Evolutionary conservation across 2,888 invertebrate species (phyloP).

Genomic region (Bombyx huttoni): DNA sequence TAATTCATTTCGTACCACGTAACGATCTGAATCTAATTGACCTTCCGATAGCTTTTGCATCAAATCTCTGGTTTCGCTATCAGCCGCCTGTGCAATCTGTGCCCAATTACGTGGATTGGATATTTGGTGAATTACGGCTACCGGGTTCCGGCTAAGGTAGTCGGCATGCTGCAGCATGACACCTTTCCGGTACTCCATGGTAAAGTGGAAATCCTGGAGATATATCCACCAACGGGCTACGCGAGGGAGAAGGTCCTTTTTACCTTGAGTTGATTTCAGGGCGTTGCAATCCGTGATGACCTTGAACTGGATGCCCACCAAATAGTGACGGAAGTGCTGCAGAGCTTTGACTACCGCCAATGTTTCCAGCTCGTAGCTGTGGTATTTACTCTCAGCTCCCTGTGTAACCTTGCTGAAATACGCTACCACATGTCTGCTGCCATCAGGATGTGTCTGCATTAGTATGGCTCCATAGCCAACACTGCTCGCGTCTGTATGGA

Average conservation of each 20-base stretch:
- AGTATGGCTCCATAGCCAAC: constrained; percentile 1
- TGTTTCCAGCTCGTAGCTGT: constrained; percentile 1
- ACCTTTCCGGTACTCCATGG: background rate
- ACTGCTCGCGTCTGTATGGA: constrained; percentile 2
- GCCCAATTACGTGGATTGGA: background rate
- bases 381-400: constrained; percentile 1
- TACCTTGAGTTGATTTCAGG: constrained; percentile 3
- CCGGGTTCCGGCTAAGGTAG: background rate
- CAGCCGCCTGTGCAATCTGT: constrained; percentile 3
- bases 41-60: too few species aligned
- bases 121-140: too few species aligned
- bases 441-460: background rate
- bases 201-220: background rate
- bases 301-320: constrained; percentile 8
- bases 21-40: too few species aligned
- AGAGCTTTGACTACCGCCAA: constrained; percentile 2
- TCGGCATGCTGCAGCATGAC: background rate
- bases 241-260: constrained; percentile 2
- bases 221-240: constrained; percentile 1
- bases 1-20: too few species aligned
- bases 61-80: background rate
- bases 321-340: constrained; percentile 10
- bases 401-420: background rate
- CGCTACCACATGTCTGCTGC: background rate
- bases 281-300: constrained; percentile 9